Base-by-base conservation (phyloP, 2,797 vertebrate species). In the Leucoraja ocellata region DNA sequence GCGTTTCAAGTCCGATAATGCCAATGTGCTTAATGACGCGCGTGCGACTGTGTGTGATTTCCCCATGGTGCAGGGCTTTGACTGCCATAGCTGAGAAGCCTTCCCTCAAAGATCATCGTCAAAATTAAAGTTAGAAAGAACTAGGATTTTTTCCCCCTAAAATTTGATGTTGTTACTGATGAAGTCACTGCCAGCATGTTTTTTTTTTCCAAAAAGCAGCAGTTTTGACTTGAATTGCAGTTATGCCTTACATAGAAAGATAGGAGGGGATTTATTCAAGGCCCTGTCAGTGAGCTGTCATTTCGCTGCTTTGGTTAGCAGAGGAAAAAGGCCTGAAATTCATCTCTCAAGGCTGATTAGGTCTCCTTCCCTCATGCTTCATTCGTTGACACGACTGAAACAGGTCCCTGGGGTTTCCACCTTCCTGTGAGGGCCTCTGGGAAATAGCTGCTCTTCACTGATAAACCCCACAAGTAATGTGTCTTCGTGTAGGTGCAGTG, bases 331-430 rank as follows among this genome's bases (percentile, higher is more conserved):
- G 68, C 71, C 90, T 92, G 90, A 92, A 92, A 92, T 92, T 54
- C 90, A 92, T 92, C 90, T 92, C 90, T 71, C 90, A 74, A 23
- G 90, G 90, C 90, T 92, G 90, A 92, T 92, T 92, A 92, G 90
- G 90, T 39, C 90, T 71, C 73, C 90, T 92, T 92, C 71, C 90
- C 90, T 92, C 90, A 92, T 92, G 90, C 90, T 92, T 92, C 90
- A 92, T 92, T 92, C 71, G 21, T 23, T 92, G 90, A 92, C 90
- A 92, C 90, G 74, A 92, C 74, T 92, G 90, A 92, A 92, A 23
- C 71, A 32, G 71, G 90, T 92, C 71, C 39, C 90, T 13, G 25
- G 21, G 73, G 90, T 39, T 92, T 92, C 23, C 90, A 92, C 90
- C 90, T 92, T 92, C 90, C 90, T 92, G 65, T 46, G 90, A 92